A percentile compares a stretch with the other conserved stretches of the same genome.
These are phyloP conservation scores for Pterophyllum scalare DNA, from an alignment of 2,113 vertebrate genomes.

Conservation along the genomic window DNA sequence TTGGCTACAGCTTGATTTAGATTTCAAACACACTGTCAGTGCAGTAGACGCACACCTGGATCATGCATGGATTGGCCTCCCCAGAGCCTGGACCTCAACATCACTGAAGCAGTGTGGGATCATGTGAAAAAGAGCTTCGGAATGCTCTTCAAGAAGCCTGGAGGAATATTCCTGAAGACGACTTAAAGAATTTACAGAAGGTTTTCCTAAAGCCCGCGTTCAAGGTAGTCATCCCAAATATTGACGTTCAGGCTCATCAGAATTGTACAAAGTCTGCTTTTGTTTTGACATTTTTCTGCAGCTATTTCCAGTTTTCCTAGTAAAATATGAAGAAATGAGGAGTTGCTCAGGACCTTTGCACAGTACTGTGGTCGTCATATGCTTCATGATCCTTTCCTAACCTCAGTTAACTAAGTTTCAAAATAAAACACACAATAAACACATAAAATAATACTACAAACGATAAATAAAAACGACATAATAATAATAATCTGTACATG, in stretches of 20 bases:
- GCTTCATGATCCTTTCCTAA: accelerated
- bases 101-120: background rate
- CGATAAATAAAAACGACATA: background rate
- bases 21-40: background rate
- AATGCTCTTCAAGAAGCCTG: background rate
- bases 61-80: background rate
- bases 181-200: background rate
- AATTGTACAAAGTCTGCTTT: no score
- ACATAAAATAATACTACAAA: background rate
- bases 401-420: background rate
- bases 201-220: background rate
- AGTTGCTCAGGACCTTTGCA: background rate
- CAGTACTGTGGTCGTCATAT: no score
- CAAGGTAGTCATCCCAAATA: background rate
- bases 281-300: no score
- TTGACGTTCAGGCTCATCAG: background rate
- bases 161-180: background rate
- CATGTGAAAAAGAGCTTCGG: background rate
- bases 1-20: background rate
- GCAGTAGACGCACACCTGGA: background rate
- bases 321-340: no score
- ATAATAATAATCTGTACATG: background rate
- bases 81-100: background rate
- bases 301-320: no score
- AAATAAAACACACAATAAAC: background rate